Evolutionary conservation across 2,797 vertebrate genomes (phyloP).

Genomic region (Parambassis ranga): DNA sequence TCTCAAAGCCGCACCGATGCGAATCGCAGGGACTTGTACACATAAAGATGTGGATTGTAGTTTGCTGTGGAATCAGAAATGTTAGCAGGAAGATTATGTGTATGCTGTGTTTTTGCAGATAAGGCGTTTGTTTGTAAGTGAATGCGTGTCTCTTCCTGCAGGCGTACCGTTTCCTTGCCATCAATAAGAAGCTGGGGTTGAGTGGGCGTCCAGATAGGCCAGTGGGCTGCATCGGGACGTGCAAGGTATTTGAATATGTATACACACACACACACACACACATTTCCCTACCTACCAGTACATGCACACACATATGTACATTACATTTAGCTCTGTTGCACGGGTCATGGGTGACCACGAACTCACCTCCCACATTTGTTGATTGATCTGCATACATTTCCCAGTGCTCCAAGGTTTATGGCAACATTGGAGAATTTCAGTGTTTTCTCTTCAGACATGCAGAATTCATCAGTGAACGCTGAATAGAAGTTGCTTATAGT

Average conservation of each 20-base stretch:
- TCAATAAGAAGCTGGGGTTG: constrained; percentile 93
- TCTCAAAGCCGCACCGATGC: not conserved
- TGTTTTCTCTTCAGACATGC: not conserved
- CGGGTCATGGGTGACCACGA: constrained; percentile 18
- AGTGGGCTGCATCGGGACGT: constrained; percentile 95
- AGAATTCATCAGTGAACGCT: constrained; percentile 3
- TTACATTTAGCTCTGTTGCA: constrained; percentile 3
- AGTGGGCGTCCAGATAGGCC: constrained; percentile 94
- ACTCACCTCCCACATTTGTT: constrained; percentile 18
- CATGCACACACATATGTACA: constrained; percentile 1
- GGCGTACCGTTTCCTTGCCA: constrained; percentile 94
- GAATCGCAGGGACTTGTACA: constrained; percentile 1
- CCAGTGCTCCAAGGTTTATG: not conserved
- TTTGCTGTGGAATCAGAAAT: constrained; percentile 10
- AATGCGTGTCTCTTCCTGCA: constrained; percentile 63
- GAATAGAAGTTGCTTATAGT: constrained; percentile 22
- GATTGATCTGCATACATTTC: constrained; percentile 33
- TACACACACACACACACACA: constrained; percentile 1
- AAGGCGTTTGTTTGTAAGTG: not conserved
- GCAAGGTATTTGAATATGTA: constrained; percentile 82
- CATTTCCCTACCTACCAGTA: not conserved
- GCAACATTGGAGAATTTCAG: not conserved
- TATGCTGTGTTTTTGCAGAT: constrained; percentile 17
- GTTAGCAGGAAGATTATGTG: not conserved
- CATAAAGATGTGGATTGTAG: not conserved